Base-by-base conservation (phyloP, 2,113 vertebrate species). In the Megaceryle torquata region DNA sequence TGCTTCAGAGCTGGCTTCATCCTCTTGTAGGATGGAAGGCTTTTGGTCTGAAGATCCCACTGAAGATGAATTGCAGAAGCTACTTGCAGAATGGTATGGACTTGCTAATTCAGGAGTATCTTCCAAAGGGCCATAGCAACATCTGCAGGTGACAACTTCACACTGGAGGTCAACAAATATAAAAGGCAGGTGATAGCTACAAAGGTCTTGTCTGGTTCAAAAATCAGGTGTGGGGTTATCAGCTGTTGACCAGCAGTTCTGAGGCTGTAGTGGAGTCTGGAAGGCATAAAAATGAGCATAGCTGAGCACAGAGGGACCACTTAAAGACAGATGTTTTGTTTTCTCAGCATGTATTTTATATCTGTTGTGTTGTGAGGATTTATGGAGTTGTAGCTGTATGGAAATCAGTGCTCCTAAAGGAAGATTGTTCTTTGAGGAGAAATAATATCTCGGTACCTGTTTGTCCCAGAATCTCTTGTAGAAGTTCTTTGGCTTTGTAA, bases 71-170 rank as follows among this genome's bases (percentile, higher is more conserved):
- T 15, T 8, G 1, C 46, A 68, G 75, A 56, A 82, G 33, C 39
- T 67, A 2, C 82, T 46, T 70, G 7, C 8, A 51, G 39, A 88
- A 51, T 39, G 1, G 0, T 3, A 4, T 50, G 33, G 80, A 50
- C 35, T 79, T 59, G 1, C 0, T 16, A 41, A 69, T 48, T 37
- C 44, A 24, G 35, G 39, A 50, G 0, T 17, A 2, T 71, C 65
- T 63, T 65, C 53, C 77, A 28, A 19, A 3, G 24, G 64, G 54
- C 46, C 41, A 3, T 9, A 89, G 77, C 37, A 93, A 18, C 80
- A n/a, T 59, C 65, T 69, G 63, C 44, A 78, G 81, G 72, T 67
- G 64, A 37, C 24, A 21, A 2, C 28, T 29, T 82, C 11, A 1
- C 26, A 1, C 44, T 37, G 77, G 65, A 91, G 84, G 46, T 91